phyloP scores from a whole-genome alignment of 2,113 vertebrate species.

The Callipepla squamata region DNA sequence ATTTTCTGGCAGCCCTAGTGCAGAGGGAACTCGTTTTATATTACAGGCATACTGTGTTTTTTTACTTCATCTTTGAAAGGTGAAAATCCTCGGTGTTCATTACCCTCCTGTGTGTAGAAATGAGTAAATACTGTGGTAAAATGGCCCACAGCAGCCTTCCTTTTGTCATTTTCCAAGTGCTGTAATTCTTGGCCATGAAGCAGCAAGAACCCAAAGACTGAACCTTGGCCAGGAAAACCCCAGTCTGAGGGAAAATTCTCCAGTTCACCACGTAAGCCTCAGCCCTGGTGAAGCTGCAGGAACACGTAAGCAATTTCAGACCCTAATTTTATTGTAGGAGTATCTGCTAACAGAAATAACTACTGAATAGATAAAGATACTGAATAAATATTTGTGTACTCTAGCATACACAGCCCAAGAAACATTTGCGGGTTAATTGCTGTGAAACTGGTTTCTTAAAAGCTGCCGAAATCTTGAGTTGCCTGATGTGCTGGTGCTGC shows the following conservation, averaged over 20 bases:
- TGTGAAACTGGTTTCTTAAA: background rate
- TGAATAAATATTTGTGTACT: background rate
- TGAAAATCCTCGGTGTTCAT: background rate
- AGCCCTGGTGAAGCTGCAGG: background rate
- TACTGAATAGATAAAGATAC: background rate
- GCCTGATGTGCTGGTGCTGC: rapidly evolving
- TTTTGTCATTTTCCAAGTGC: background rate
- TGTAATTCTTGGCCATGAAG: background rate
- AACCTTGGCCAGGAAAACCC: background rate
- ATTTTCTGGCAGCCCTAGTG: conserved; percentile 11
- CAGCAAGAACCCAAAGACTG: background rate
- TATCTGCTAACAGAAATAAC: background rate
- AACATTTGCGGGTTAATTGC: background rate
- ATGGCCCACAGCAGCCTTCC: background rate
- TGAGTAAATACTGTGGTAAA: background rate
- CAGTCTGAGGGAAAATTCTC: background rate
- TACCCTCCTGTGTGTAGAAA: background rate
- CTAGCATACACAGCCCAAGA: background rate
- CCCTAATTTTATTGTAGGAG: background rate
- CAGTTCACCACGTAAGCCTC: background rate
- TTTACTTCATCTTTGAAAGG: background rate
- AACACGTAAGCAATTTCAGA: background rate
- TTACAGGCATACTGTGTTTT: background rate
- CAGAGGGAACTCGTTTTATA: background rate
- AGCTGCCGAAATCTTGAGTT: rapidly evolving